A percentile compares a stretch with the other conserved stretches of the same genome.
These are phyloP conservation scores for Orthochromis malagaraziensis DNA, from an alignment of 2,113 vertebrate species.

Conservation along the genomic window DNA sequence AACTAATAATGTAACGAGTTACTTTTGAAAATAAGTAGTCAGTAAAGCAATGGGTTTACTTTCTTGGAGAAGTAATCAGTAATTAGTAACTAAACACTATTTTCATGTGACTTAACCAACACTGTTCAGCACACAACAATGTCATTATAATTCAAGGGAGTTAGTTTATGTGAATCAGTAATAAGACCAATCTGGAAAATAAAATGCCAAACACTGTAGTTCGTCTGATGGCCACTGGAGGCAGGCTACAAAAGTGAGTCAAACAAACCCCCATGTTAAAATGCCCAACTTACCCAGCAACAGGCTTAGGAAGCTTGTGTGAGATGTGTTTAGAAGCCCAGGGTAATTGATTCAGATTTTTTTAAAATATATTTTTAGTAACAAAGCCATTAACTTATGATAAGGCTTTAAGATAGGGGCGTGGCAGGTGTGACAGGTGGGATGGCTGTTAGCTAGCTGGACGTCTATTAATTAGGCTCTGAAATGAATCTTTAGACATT, in stretches of 20 bases:
- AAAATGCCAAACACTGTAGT: background rate
- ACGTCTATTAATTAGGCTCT: background rate
- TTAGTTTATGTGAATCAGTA: background rate
- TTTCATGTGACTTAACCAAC: background rate
- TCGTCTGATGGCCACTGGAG: background rate
- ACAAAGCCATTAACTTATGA: background rate
- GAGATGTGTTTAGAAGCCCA: background rate
- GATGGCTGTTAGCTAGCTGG: background rate
- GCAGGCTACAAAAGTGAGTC: background rate
- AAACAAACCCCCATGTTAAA: background rate
- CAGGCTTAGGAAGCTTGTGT: background rate
- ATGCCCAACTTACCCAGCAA: background rate
- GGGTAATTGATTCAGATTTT: background rate
- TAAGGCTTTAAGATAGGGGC: background rate
- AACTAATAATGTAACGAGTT: background rate
- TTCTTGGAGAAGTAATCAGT: background rate
- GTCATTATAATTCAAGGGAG: background rate
- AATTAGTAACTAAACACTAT: background rate
- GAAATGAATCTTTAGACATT: background rate
- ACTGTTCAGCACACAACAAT: background rate
- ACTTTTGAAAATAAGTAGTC: background rate
- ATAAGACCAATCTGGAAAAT: background rate
- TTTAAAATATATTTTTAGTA: rapidly evolving
- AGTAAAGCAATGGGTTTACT: background rate
- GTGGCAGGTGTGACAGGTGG: background rate